Evolutionary conservation across 2,888 invertebrate genomes (phyloP), one percentile per base, ranked within the genome.

Genomic region (Blastobasis lacticolella): DNA sequence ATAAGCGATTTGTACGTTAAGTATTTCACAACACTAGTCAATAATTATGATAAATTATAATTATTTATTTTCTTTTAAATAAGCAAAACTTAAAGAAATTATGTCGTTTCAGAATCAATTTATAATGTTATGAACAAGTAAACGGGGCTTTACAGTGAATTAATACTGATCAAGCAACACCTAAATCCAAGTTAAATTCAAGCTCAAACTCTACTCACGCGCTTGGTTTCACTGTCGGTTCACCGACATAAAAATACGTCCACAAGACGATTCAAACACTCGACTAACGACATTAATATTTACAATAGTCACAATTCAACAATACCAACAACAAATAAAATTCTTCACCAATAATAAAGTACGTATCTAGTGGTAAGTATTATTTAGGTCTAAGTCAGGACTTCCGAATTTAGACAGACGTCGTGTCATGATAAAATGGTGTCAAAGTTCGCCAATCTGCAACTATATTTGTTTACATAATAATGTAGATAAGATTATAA

Each of bases 301-400:
- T 70, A 72, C 70, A 70, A 48, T 54, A 57, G 56, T 65, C 65
- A 66, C 56, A 58, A 38, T 48, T 37, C 38, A 73, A 75, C 69
- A 69, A 70, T 57, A 62, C 65, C 65, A 77, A 78, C 78, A 71
- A 75, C 62, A 72, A 75, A 76, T 77, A 76, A 76, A 77, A 72
- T 76, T 64, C 58, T 66, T 64, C 65, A 67, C 49, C 63, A 57
- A 67, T 66, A 71, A 73, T 67, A 67, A 23, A 23, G 63, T 66
- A 66, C 40, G 37, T 66, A 63, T 68, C 66, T 64, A 71, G 63
- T 56, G 43, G 48, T 41, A 52, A 50, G 49, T 49, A 48, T 53
- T 53, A 23, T 23, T 41, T 5, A 40, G n/a, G 23, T 5, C 45
- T 45, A 48, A 45, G 36, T 50, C 64, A 69, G 67, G 64, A 62